Evolutionary conservation across 1,140 invertebrate species (phyloP).

Genomic region (Ephestia elutella): DNA sequence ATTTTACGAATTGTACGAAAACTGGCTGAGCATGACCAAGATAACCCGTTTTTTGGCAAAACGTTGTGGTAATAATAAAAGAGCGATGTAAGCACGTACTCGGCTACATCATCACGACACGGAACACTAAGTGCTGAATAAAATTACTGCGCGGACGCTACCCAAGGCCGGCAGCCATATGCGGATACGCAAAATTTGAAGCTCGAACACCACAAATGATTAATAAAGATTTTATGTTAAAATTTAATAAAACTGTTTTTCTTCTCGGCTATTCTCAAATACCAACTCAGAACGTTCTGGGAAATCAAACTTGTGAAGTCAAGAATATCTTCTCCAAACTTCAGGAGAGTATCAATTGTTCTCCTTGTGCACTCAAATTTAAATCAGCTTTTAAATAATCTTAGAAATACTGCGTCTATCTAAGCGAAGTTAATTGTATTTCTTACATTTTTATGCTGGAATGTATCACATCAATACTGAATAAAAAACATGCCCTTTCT

Average conservation of each 20-base stretch:
- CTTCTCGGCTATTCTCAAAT: background rate
- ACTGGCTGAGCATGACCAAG: background rate
- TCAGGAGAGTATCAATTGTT: too few species aligned
- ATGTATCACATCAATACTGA: too few species aligned
- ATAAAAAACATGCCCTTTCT: too few species aligned
- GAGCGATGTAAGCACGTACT: conserved; percentile 12
- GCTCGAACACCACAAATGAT: background rate
- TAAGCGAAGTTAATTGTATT: too few species aligned
- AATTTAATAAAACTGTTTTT: background rate
- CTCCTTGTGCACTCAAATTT: too few species aligned
- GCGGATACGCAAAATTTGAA: conserved; percentile 54
- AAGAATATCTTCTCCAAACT: too few species aligned
- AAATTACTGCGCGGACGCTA: conserved; percentile 43
- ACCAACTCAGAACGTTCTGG: background rate
- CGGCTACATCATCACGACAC: conserved; percentile 48
- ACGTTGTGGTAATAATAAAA: conserved; percentile 6
- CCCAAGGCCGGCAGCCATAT: conserved; percentile 49
- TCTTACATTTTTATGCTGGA: too few species aligned
- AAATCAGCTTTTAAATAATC: too few species aligned
- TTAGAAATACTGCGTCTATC: too few species aligned
- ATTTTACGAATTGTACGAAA: background rate
- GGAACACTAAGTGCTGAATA: conserved; percentile 58
- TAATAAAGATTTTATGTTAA: background rate
- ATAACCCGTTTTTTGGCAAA: conserved; percentile 5
- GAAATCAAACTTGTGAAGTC: too few species aligned